Evolutionary conservation across 2,888 invertebrate species (phyloP), one percentile per base, ranked within the genome.

Genomic region (Patella ulyssiponensis): DNA sequence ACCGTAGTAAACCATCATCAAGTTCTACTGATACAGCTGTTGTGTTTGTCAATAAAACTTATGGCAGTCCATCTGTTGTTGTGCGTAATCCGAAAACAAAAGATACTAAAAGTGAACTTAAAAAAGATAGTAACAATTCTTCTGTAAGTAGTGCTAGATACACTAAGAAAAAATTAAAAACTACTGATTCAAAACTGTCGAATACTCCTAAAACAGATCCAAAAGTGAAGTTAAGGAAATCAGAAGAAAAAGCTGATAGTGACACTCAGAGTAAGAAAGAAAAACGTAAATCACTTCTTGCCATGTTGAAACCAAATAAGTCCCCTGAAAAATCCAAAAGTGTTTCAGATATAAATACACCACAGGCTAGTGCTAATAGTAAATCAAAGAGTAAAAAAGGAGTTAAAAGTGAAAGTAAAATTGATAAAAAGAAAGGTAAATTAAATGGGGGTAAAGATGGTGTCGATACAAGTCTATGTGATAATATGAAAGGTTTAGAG

Each of bases 191-290:
- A 53, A 56, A 11, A 27, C 9, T 52, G 2, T 51, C 15, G 52
- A 51, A 23, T 52, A 71, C 23, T 44, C 20, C 7, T 23, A 73
- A 23, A 72, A 44, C 23, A 56, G 33, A 54, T 14, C 7, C 23
- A 69, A 77, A 58, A 73, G 52, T 53, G 54, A 73, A 73, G 20
- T 71, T 23, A 52, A 74, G 64, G 53, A 74, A 51, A 80, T 73
- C 78, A 79, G 83, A 33, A 88, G 90, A 80, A 88, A 91, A 75
- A 91, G 90, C 77, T 85, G 86, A 73, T 85, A 85, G 76, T 87
- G 89, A 14, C 80, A 88, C 4, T 23, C 64, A 64, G 23, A 80
- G 76, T 79, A 80, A 83, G 33, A 88, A 90, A 79, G 88, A 91
- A 75, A 91, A 91, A 77, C 85, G 86, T 71, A 85, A 84, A 75